Conservation (phyloP, 2,113 vertebrate species). For the Lutjanus erythropterus region DNA sequence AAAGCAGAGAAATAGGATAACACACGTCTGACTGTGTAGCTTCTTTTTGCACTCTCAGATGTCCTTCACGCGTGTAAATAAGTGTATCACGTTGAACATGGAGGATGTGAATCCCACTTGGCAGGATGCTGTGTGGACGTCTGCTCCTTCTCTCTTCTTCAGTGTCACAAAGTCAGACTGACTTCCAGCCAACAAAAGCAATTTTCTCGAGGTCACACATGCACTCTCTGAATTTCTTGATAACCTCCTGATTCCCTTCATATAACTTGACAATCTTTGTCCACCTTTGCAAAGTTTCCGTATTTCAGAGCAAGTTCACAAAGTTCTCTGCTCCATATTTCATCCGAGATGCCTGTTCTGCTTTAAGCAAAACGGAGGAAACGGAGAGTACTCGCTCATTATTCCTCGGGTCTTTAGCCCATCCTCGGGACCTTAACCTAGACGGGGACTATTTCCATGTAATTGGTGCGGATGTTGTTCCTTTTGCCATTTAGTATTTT, state of each 20-base stretch:
- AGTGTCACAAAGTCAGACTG: slow-evolving; percentile 51
- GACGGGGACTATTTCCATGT: slow-evolving; percentile 60
- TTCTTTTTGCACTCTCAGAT: slow-evolving; percentile 8
- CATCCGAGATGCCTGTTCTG: slow-evolving; percentile 37
- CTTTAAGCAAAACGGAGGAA: slow-evolving; percentile 30
- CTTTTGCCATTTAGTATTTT: slow-evolving; percentile 69
- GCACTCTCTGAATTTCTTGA: slow-evolving; percentile 9
- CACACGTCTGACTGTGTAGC: neutral
- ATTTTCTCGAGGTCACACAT: slow-evolving; percentile 42
- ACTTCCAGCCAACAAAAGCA: slow-evolving; percentile 45
- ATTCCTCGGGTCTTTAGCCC: slow-evolving; percentile 52
- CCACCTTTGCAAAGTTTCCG: slow-evolving; percentile 61
- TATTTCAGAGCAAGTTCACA: slow-evolving; percentile 53
- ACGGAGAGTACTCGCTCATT: slow-evolving; percentile 55
- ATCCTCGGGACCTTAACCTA: slow-evolving; percentile 57
- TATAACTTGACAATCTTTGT: slow-evolving; percentile 49
- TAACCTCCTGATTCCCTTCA: slow-evolving; percentile 47
- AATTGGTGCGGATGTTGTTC: slow-evolving; percentile 76
- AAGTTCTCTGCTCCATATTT: slow-evolving; percentile 57
- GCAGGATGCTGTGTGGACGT: slow-evolving; percentile 29
- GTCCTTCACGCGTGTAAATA: slow-evolving; percentile 37
- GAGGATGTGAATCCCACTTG: slow-evolving; percentile 41
- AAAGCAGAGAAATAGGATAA: slow-evolving; percentile 16
- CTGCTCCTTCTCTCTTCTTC: slow-evolving; percentile 22
- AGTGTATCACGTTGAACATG: slow-evolving; percentile 44